phyloP scores from a whole-genome alignment of 1,140 invertebrate genomes.

The Drosophila lacteicornis region DNA sequence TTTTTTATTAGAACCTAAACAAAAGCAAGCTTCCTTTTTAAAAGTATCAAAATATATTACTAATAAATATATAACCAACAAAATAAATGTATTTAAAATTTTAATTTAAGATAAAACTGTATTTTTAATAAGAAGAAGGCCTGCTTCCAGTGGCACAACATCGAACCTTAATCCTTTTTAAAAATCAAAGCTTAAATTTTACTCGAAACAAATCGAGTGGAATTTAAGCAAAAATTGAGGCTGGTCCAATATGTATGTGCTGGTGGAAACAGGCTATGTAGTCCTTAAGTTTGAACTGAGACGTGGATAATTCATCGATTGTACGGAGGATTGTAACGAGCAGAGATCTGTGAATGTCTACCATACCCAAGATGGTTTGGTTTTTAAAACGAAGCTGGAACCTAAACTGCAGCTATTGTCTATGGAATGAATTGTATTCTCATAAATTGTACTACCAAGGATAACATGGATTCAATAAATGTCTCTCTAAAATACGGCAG shows the following conservation, averaged over 20 bases:
- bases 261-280: neutral
- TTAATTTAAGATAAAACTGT: neutral
- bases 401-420: neutral
- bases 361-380: neutral
- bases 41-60: neutral
- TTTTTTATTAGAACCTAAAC: too few species aligned
- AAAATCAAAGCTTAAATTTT: neutral
- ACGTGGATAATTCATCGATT: neutral
- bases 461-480: slow-evolving; percentile 16
- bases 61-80: neutral
- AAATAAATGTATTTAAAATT: neutral
- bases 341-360: too few species aligned
- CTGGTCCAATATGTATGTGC: neutral
- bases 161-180: neutral
- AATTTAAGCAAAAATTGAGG: slow-evolving; percentile 3
- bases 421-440: slow-evolving; percentile 6
- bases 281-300: neutral
- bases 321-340: neutral
- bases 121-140: neutral
- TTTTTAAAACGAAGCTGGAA: too few species aligned
- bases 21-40: neutral
- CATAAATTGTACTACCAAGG: slow-evolving; percentile 1
- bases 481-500: neutral
- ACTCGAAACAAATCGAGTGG: neutral
- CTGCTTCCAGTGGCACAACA: neutral